phyloP scores from a whole-genome alignment of 2,888 invertebrate genomes.

The Coelinius sp. region DNA sequence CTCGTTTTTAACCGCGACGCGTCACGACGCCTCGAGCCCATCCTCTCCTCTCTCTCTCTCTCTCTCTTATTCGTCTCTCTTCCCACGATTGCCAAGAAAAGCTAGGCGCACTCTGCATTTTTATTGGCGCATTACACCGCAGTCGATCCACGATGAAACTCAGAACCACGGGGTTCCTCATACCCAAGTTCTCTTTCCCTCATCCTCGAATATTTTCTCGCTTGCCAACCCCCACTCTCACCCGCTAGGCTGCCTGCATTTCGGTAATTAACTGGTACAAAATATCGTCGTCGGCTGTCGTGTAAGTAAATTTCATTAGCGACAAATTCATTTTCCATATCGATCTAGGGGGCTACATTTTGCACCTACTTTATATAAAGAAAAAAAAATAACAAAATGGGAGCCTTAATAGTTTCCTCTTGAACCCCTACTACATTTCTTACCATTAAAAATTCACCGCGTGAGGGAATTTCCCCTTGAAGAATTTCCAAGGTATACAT shows the following conservation, averaged over 20 bases:
- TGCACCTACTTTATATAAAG: neutral
- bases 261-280: neutral
- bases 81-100: conserved; percentile 40
- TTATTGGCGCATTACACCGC: conserved; percentile 59
- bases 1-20: conserved; percentile 14
- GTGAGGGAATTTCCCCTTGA: neutral
- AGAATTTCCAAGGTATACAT: neutral
- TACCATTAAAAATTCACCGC: conserved; percentile 1
- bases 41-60: neutral
- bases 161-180: neutral
- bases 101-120: conserved; percentile 57
- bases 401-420: conserved; percentile 7
- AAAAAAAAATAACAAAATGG: neutral
- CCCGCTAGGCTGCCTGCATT: neutral
- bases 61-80: neutral
- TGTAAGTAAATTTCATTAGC: conserved; percentile 3
- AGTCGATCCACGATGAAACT: conserved; percentile 41
- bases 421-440: neutral
- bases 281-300: neutral
- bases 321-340: conserved; percentile 1
- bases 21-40: conserved; percentile 13
- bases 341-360: neutral
- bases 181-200: neutral
- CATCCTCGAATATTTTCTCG: conserved; percentile 3
- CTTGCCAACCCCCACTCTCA: neutral